A percentile compares a stretch with the other conserved stretches of the same genome.
phyloP scores from a whole-genome alignment of 1,140 invertebrate species.

The Chionoecetes opilio region DNA sequence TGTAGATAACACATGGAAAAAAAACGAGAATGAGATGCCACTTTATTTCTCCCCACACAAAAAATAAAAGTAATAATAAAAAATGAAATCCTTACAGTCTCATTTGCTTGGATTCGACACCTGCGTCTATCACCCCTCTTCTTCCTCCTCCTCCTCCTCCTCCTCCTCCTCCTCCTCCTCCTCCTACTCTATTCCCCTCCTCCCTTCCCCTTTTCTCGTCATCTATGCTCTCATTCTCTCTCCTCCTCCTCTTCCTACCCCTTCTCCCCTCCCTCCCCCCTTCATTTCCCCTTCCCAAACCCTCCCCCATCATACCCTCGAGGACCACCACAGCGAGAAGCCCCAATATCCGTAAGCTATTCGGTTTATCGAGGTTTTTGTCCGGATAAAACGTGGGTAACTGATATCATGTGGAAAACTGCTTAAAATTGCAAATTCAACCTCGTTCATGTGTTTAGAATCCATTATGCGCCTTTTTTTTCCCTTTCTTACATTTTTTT shows the following conservation, averaged over 20 bases:
- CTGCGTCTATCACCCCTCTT: background rate
- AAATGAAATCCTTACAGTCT: background rate
- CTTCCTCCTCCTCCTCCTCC: background rate
- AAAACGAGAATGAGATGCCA: background rate
- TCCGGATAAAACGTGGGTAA: background rate
- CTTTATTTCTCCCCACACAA: too few species aligned
- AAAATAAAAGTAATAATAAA: background rate
- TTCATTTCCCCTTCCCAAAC: background rate
- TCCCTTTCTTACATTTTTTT: constrained; percentile 35
- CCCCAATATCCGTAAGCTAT: background rate
- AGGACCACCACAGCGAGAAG: background rate
- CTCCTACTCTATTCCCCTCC: background rate
- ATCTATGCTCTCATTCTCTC: background rate
- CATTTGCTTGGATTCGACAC: constrained; percentile 4
- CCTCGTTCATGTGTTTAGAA: constrained; percentile 79
- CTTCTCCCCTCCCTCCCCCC: background rate
- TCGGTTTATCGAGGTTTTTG: background rate
- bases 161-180: background rate
- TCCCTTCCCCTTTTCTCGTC: background rate
- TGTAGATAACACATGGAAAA: background rate
- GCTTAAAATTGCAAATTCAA: constrained; percentile 79
- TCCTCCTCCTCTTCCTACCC: background rate
- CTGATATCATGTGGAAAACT: constrained; percentile 62
- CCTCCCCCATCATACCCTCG: background rate
- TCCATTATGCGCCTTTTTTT: constrained; percentile 62